These are phyloP conservation scores for Paramormyrops kingsleyae DNA, from an alignment of 2,113 vertebrate genomes.

Conservation along the genomic window DNA sequence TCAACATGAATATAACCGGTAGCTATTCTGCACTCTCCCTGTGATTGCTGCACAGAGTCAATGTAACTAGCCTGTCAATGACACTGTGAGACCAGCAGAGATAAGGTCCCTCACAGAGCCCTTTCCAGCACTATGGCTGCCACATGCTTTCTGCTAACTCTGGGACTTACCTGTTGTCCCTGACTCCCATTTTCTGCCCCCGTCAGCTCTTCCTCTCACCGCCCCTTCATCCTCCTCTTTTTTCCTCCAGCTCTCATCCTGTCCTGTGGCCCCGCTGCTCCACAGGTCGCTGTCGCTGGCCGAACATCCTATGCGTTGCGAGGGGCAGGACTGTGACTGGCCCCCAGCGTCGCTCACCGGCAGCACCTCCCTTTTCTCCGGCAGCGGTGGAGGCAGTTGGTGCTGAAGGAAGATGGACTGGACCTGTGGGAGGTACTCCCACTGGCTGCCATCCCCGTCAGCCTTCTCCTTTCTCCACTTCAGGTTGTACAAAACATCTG, in stretches of 20 bases:
- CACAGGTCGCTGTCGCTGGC: slow-evolving; percentile 48
- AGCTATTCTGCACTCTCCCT: background rate
- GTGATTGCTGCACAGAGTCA: background rate
- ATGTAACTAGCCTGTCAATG: background rate
- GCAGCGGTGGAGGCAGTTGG: slow-evolving; percentile 61
- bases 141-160: background rate
- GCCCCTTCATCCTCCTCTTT: slow-evolving; percentile 39
- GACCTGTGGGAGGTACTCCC: slow-evolving; percentile 65
- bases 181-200: slow-evolving; percentile 54
- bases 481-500: slow-evolving; percentile 66
- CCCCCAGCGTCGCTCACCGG: slow-evolving; percentile 60
- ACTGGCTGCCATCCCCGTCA: slow-evolving; percentile 47
- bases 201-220: slow-evolving; percentile 65
- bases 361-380: slow-evolving; percentile 68
- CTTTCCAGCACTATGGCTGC: background rate
- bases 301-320: slow-evolving; percentile 49
- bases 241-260: slow-evolving; percentile 29
- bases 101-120: background rate
- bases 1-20: background rate
- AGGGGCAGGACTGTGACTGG: slow-evolving; percentile 40
- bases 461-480: slow-evolving; percentile 56
- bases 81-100: background rate
- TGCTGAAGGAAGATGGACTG: slow-evolving; percentile 52
- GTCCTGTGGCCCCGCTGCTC: slow-evolving; percentile 38
- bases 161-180: slow-evolving; percentile 56